A percentile compares a stretch with the other conserved stretches of the same genome.
Evolutionary conservation across 2,888 invertebrate species (phyloP).

Genomic region (Unio pictorum): DNA sequence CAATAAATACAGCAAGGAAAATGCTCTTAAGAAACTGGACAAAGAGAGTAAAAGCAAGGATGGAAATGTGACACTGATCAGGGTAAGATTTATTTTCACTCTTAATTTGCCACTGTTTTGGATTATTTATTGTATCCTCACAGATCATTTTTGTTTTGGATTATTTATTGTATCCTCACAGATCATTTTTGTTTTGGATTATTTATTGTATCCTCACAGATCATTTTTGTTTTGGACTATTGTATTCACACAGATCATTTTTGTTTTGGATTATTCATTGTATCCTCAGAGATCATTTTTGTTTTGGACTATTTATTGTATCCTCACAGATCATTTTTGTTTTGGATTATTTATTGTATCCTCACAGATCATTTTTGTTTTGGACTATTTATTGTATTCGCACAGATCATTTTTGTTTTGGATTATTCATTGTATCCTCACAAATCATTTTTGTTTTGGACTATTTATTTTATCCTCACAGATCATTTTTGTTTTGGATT

Average conservation of each 20-base stretch:
- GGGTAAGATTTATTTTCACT: constrained; percentile 71
- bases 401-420: too few species aligned
- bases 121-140: background rate
- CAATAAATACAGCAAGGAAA: constrained; percentile 76
- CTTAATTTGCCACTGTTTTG: background rate
- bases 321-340: too few species aligned
- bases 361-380: too few species aligned
- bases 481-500: too few species aligned
- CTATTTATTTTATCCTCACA: too few species aligned
- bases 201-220: background rate
- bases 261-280: too few species aligned
- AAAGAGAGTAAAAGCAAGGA: constrained; percentile 73
- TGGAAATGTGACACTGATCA: constrained; percentile 70
- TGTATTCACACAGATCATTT: background rate
- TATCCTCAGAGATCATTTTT: too few species aligned
- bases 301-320: too few species aligned
- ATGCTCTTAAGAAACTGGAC: constrained; percentile 78
- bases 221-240: background rate
- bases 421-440: too few species aligned
- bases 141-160: background rate
- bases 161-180: background rate
- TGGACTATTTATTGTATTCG: too few species aligned
- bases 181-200: background rate
- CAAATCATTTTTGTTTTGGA: too few species aligned
- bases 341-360: too few species aligned